Percentiles rank a stretch among this genome's conserved stretches.
These are phyloP conservation scores for Coccyzus lansbergi DNA, from an alignment of 2,797 vertebrate species.

Conservation along the genomic window DNA sequence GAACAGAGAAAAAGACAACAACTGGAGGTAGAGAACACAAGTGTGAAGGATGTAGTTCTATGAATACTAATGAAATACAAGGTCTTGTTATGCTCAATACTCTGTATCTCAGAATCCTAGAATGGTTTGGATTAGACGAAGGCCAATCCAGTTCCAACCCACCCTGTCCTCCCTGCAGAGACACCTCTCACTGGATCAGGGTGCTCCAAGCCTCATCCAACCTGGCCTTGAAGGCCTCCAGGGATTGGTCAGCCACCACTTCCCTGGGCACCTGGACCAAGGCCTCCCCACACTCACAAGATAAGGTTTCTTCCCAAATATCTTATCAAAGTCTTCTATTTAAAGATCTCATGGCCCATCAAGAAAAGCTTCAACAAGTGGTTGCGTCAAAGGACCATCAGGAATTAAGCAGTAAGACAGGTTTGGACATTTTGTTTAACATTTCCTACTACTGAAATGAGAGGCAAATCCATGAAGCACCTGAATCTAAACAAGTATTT, in stretches of 20 bases:
- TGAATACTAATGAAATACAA: background rate
- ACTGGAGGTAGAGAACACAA: background rate
- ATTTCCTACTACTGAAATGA: background rate
- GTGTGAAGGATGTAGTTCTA: background rate
- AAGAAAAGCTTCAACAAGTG: background rate
- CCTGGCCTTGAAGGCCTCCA: no score
- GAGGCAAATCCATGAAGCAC: background rate
- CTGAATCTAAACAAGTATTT: background rate
- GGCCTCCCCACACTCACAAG: no score
- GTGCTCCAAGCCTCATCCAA: no score
- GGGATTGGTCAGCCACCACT: no score
- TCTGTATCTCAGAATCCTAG: background rate
- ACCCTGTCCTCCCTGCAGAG: no score
- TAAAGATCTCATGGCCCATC: background rate
- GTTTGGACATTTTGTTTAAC: background rate
- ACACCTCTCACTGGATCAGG: no score
- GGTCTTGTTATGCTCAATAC: background rate
- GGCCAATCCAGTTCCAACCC: no score
- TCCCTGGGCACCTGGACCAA: no score
- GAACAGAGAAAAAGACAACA: background rate
- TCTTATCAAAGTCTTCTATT: background rate
- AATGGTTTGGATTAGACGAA: no score
- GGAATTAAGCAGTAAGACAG: background rate
- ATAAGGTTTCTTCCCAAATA: no score
- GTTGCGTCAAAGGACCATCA: background rate